Evolutionary conservation across 2,888 invertebrate species (phyloP).

Genomic region (Leptinotarsa tumamoca): DNA sequence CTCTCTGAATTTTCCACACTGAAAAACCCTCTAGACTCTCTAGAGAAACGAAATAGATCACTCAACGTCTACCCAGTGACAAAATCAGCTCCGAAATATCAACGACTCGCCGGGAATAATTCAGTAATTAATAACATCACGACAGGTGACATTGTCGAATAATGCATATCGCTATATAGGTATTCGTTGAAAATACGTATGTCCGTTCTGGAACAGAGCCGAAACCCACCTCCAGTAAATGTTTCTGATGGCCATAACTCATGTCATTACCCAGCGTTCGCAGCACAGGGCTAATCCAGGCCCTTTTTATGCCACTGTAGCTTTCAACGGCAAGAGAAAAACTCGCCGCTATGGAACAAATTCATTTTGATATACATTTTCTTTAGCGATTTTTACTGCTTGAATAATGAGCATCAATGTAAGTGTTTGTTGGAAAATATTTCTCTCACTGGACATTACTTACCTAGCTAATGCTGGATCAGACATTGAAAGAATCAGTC

Average conservation of each 20-base stretch:
- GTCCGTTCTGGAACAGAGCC: constrained; percentile 50
- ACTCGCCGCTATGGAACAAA: not conserved
- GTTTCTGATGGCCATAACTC: constrained; percentile 66
- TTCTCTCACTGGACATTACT: no score
- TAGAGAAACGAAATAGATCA: constrained; percentile 3
- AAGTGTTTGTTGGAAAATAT: no score
- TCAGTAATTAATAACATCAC: constrained; percentile 49
- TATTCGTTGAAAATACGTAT: constrained; percentile 52
- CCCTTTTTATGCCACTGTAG: constrained; percentile 47
- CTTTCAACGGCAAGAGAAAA: constrained; percentile 45
- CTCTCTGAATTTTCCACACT: no score
- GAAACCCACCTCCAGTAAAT: constrained; percentile 60
- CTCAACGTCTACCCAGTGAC: not conserved
- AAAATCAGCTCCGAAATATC: constrained; percentile 21
- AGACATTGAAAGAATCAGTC: no score
- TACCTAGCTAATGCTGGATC: no score
- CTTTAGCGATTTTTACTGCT: not conserved
- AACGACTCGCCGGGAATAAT: constrained; percentile 40
- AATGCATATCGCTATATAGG: constrained; percentile 49
- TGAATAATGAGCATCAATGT: no score
- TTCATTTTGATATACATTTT: not conserved
- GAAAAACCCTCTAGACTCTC: not conserved
- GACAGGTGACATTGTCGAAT: constrained; percentile 55
- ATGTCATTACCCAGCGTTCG: constrained; percentile 57
- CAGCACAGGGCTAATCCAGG: constrained; percentile 50